Evolutionary conservation across 2,888 invertebrate genomes (phyloP).

Genomic region (Ophion ellenae): DNA sequence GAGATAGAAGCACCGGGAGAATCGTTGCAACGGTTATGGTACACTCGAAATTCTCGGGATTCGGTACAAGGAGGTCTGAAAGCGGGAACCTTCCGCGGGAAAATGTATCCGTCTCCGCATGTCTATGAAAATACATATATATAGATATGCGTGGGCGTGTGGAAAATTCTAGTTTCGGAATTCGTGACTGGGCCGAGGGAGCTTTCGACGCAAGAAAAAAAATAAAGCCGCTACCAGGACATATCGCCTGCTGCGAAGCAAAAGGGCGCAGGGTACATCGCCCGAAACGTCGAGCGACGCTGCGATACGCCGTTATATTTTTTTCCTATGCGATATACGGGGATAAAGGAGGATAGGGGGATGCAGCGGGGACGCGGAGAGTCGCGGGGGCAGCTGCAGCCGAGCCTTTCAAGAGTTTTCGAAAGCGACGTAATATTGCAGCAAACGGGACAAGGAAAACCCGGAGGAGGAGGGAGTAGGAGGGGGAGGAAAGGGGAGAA

Average conservation of each 20-base stretch:
- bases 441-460: slow-evolving; percentile 55
- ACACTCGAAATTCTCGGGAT: not conserved
- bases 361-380: slow-evolving; percentile 25
- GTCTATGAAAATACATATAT: not conserved
- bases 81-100: not conserved
- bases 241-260: not conserved
- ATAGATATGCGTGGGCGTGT: not conserved
- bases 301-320: slow-evolving; percentile 12
- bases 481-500: not conserved
- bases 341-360: slow-evolving; percentile 41
- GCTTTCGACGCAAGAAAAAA: slow-evolving; percentile 41
- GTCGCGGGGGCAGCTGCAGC: slow-evolving; percentile 48
- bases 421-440: slow-evolving; percentile 73
- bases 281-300: not conserved
- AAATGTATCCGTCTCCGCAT: slow-evolving; percentile 20
- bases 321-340: slow-evolving; percentile 18
- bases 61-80: not conserved
- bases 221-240: not conserved
- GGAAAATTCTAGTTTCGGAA: slow-evolving; percentile 34
- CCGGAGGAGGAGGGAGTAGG: slow-evolving; percentile 17
- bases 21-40: not conserved
- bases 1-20: not conserved
- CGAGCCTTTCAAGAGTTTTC: slow-evolving; percentile 68
- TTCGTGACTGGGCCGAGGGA: slow-evolving; percentile 42
- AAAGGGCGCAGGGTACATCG: slow-evolving; percentile 3